Percentiles rank a stretch among this genome's conserved stretches.
phyloP scores from a whole-genome alignment of 2,888 invertebrate genomes.

The Mesochorus sp. region DNA sequence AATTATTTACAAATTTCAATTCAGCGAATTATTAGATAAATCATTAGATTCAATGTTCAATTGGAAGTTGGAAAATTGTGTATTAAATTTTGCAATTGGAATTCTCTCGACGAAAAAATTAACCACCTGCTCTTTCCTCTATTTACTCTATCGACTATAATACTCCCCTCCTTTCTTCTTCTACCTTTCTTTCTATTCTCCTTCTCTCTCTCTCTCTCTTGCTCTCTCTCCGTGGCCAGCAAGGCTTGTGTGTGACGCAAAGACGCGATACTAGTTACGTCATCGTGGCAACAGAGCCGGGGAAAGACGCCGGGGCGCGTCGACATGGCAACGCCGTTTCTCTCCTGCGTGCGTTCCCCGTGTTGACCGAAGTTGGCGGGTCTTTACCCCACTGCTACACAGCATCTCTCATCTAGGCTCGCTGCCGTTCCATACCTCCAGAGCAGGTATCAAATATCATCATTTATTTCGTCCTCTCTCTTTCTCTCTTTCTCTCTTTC shows the following conservation, averaged over 20 bases:
- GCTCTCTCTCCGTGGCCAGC: conserved; percentile 30
- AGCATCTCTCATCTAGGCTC: neutral
- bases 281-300: conserved; percentile 72
- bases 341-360: conserved; percentile 54
- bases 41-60: too few relatives aligned
- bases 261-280: conserved; percentile 76
- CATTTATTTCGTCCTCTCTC: neutral
- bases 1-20: too few relatives aligned
- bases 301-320: conserved; percentile 67
- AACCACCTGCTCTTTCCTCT: neutral
- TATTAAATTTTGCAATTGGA: too few relatives aligned
- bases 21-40: too few relatives aligned
- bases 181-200: too few relatives aligned
- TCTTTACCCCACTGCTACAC: neutral
- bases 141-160: too few relatives aligned
- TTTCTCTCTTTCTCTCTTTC: neutral
- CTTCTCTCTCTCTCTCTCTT: neutral
- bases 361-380: conserved; percentile 40
- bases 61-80: too few relatives aligned
- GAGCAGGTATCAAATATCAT: conserved; percentile 57
- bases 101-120: too few relatives aligned
- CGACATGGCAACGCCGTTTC: conserved; percentile 78
- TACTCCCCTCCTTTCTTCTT: too few relatives aligned
- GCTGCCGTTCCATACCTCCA: too few relatives aligned
- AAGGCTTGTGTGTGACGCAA: conserved; percentile 77